Evolutionary conservation across 37 sponge, comb jelly and placozoan species (phyloP).

Genomic region (Chondrilla cf. caribensis): DNA sequence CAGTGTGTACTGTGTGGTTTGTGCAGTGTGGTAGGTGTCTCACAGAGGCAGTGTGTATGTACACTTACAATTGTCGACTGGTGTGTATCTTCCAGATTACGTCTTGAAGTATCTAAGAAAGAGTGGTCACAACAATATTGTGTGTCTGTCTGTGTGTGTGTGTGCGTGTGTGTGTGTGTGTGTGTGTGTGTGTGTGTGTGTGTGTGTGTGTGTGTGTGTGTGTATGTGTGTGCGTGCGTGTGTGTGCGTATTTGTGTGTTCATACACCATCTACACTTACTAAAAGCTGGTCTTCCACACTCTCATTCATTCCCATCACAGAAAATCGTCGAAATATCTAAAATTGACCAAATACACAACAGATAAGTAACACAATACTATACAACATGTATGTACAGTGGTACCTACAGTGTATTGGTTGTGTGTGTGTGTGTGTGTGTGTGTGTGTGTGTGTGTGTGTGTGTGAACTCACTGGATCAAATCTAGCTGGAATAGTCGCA

Average conservation of each 20-base stretch:
- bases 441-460: too few species aligned
- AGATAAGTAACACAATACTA: not conserved
- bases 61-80: slow-evolving; percentile 1
- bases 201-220: not conserved
- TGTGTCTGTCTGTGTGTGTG: not conserved
- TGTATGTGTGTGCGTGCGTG: not conserved
- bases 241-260: not conserved
- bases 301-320: slow-evolving; percentile 54
- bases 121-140: not conserved
- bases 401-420: too few species aligned
- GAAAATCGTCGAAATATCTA: slow-evolving; percentile 50
- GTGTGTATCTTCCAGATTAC: not conserved
- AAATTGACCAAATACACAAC: not conserved
- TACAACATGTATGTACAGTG: too few species aligned
- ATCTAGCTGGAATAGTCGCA: not conserved
- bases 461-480: not conserved
- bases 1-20: not conserved
- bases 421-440: too few species aligned
- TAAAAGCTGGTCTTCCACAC: slow-evolving; percentile 57
- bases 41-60: too few species aligned
- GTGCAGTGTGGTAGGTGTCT: not conserved
- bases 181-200: too few species aligned
- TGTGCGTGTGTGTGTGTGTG: too few species aligned
- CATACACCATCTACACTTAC: slow-evolving; percentile 38
- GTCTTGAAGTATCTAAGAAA: slow-evolving; percentile 5